Evolutionary conservation across 2,797 vertebrate species (phyloP), one percentile per base, ranked within the genome.

Genomic region (Hafferia zeledoni): DNA sequence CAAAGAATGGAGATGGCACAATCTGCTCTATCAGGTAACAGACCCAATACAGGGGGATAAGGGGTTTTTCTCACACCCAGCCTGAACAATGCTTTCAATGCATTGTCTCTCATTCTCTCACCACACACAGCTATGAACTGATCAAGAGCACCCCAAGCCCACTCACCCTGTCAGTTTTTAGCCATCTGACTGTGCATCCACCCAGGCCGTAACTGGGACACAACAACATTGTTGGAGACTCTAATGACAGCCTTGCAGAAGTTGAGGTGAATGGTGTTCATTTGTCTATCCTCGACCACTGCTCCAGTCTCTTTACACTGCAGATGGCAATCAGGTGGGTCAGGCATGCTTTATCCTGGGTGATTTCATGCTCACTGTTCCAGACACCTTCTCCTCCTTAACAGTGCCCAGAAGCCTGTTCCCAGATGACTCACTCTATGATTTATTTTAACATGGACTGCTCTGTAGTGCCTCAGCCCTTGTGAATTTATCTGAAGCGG

Each of bases 1-100:
- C 2, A 0, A 78, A 46, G 27, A 47, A 50, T 12, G 27, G 52
- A 75, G 23, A 82, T 3, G 4, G 9, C 8, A 50, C 47, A 41
- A 60, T n/a, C n/a, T 46, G 43, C 11, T 65, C 17, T 27, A 33
- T 46, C 11, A 64, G 16, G 31, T 11, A 46, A 46, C 61, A 46
- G 43, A 16, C 41, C 31, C 22, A n/a, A 33, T 11, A 10, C 14
- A 2, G 11, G 27, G 30, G 7, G 13, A 6, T 0, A 2, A 6
- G 25, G 3, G 4, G 2, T 37, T 33, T 60, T 75, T 61, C 43
- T 65, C 17, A 37, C 22, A 46, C 3, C 15, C 43, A 47, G 53
- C 18, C n/a, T 18, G 19, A 79, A 47, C 11, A 23, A 31, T 25
- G 8, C 28, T 61, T 56, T 67, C 49, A 80, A 37, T 7, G 4